Percentiles rank a stretch among this genome's conserved stretches.
phyloP scores from a whole-genome alignment of 2,797 vertebrate genomes.

The Mormyrus hasselquistii region DNA sequence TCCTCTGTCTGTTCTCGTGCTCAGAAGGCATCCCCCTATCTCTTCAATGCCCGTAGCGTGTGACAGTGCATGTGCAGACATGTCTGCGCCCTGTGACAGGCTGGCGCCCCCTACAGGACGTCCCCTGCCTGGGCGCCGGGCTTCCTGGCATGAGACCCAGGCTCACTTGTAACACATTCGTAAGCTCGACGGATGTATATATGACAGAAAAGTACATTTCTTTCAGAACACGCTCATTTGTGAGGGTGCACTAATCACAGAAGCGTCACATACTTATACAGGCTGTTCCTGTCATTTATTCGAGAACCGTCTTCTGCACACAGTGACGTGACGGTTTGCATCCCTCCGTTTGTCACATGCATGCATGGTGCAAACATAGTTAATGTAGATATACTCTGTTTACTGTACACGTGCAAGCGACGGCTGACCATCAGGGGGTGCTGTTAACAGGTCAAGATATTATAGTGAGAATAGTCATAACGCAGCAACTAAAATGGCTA shows the following conservation, averaged over 20 bases:
- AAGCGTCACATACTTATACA: background rate
- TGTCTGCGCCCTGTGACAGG: background rate
- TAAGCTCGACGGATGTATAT: background rate
- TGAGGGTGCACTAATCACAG: background rate
- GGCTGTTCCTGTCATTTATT: background rate
- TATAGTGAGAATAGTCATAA: background rate
- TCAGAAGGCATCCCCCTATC: background rate
- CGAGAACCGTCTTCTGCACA: background rate
- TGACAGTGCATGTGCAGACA: background rate
- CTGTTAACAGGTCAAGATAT: background rate
- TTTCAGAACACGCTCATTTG: background rate
- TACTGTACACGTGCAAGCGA: background rate
- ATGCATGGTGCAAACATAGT: background rate
- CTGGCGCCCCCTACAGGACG: background rate
- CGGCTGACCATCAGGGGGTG: background rate
- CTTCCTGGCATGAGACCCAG: background rate
- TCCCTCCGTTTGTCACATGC: background rate
- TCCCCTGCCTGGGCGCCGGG: background rate
- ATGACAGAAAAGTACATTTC: background rate
- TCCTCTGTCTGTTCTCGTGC: background rate
- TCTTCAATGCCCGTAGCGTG: background rate
- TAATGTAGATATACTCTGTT: background rate
- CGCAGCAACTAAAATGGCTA: background rate
- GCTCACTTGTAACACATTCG: background rate
- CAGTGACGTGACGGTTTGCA: background rate